Base-by-base conservation (phyloP, 2,797 vertebrate species). In the Sciaenops ocellatus region DNA sequence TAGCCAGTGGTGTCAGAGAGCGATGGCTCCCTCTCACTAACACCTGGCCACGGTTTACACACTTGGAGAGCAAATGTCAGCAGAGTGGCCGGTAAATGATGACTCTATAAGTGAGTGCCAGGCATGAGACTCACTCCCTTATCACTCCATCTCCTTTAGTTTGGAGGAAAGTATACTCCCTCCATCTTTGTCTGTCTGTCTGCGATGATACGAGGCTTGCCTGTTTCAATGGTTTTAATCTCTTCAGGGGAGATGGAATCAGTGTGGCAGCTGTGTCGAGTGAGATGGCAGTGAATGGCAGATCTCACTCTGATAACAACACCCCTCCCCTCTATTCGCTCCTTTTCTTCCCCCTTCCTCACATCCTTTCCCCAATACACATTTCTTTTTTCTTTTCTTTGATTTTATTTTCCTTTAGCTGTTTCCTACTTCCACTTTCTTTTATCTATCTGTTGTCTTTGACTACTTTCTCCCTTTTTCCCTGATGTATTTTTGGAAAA, bases 251-350 rank as follows among this genome's bases (percentile, higher is more conserved):
- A 82, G 91, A 92, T 87, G 73, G 66, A 83, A 91, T 89, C 90
- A 46, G 79, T 9, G 34, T 85, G 86, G 84, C 87, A 85, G 83
- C 82, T 71, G 82, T 86, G 85, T 88, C 66, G 66, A 86, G 80
- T 67, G 87, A 89, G 89, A 90, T 84, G 85, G 55, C 89, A 87
- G 78, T 86, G 89, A 91, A 86, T 90, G 90, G 78, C 92, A 92
- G 90, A 91, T 92, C 76, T 90, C 86, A 90, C 79, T 79, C 56
- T 51, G 92, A 92, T 90, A 92, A 85, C 78, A 81, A 66, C 73
- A 75, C 61, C 41, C 50, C 70, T 71, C 60, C 44, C 28, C 64
- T 59, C 22, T 30, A 20, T 67, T 46, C 52, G 44, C 50, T 38
- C 30, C 24, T 22, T 41, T 42, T 74, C 54, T n/a, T 52, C 10